phyloP scores from a whole-genome alignment of 2,113 vertebrate genomes.

The Microtus richardsoni region DNA sequence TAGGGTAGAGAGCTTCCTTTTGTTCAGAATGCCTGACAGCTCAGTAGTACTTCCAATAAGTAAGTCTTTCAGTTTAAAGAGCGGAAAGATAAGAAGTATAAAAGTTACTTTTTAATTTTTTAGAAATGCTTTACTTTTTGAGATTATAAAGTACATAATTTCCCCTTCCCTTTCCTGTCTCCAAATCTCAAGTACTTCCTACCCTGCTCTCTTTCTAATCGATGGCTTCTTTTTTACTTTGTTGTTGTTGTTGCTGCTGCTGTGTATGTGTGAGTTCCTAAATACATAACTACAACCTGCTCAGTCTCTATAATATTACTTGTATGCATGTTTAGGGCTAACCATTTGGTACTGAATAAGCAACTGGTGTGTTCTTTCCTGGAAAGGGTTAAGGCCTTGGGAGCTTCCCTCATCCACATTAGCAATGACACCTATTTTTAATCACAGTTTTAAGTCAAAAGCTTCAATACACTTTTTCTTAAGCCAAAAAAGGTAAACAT shows the following conservation, averaged over 20 bases:
- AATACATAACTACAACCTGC: neutral
- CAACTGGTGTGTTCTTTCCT: neutral
- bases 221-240: neutral
- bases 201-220: neutral
- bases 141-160: neutral
- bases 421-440: neutral
- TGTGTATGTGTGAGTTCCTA: neutral
- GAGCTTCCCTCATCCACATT: neutral
- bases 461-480: neutral
- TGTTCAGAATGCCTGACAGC: neutral
- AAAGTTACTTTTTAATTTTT: constrained; percentile 1
- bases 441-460: neutral
- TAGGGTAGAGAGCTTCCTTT: neutral
- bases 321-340: neutral
- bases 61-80: neutral
- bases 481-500: constrained; percentile 18
- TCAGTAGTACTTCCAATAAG: neutral
- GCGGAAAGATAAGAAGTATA: neutral
- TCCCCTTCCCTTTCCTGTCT: neutral
- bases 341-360: neutral
- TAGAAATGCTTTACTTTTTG: neutral
- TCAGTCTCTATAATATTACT: neutral
- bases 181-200: neutral
- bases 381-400: neutral
- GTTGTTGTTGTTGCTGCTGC: neutral